A percentile compares a stretch with the other conserved stretches of the same genome.
Conservation (phyloP, 2,797 vertebrate species). For the Sandelia bainsii region DNA sequence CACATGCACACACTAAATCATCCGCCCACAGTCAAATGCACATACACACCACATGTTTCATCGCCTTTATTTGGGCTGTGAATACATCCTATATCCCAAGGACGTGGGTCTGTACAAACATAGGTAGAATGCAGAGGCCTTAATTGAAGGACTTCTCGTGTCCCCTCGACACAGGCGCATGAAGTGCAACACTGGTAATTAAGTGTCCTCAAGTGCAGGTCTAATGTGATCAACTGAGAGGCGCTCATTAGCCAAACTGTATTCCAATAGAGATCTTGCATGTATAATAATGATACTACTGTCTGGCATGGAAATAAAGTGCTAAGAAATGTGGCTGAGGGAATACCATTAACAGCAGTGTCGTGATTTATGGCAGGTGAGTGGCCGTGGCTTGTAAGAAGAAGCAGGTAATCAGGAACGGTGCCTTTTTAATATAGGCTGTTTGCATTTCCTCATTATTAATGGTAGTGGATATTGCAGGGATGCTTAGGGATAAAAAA, state of each 20-base stretch:
- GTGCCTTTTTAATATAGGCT: constrained; percentile 70
- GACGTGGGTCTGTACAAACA: constrained; percentile 66
- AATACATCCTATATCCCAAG: constrained; percentile 36
- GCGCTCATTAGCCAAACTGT: constrained; percentile 83
- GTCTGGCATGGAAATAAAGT: constrained; percentile 71
- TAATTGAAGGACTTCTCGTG: constrained; percentile 78
- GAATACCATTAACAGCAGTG: constrained; percentile 63
- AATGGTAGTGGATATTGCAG: constrained; percentile 50
- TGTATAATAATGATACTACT: constrained; percentile 75
- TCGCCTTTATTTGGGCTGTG: constrained; percentile 21
- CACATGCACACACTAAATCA: constrained; percentile 35
- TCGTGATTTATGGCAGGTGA: constrained; percentile 79
- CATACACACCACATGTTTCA: constrained; percentile 29
- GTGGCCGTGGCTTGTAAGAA: constrained; percentile 69
- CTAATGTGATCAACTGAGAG: constrained; percentile 85
- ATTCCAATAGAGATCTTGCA: constrained; percentile 79
- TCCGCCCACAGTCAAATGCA: constrained; percentile 33
- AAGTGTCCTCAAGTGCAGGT: constrained; percentile 85
- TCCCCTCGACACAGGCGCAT: constrained; percentile 68
- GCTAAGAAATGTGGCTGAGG: constrained; percentile 64
- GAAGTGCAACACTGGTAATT: constrained; percentile 80
- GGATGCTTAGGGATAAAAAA: constrained; percentile 46
- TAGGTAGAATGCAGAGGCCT: constrained; percentile 71
- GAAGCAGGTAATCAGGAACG: constrained; percentile 70
- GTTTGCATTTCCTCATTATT: constrained; percentile 72